These are phyloP conservation scores for Leptonema lineaticorne DNA, from an alignment of 1,140 invertebrate species.

Conservation along the genomic window DNA sequence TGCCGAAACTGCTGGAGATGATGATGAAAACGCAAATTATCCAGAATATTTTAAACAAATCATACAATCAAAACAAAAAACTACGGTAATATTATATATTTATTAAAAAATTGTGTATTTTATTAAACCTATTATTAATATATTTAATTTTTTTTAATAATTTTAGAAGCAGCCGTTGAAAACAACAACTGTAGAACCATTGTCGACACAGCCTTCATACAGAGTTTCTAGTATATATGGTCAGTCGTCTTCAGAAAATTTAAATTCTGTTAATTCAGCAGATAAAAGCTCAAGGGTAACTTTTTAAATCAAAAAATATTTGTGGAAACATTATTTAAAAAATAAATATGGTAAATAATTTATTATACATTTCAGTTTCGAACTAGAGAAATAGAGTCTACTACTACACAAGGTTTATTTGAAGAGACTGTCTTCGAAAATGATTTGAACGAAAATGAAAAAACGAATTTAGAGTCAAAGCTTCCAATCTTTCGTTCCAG, in stretches of 20 bases:
- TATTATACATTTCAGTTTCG: slow-evolving; percentile 29
- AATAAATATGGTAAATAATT: background rate
- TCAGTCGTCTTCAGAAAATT: slow-evolving; percentile 21
- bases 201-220: slow-evolving; percentile 35
- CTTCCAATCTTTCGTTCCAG: background rate
- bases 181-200: slow-evolving; percentile 29
- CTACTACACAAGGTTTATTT: background rate
- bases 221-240: slow-evolving; percentile 28
- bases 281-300: slow-evolving; percentile 35
- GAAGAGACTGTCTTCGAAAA: background rate
- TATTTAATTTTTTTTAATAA: background rate
- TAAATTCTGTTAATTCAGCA: slow-evolving; percentile 18
- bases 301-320: slow-evolving; percentile 7
- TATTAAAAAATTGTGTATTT: slow-evolving; percentile 1
- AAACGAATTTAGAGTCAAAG: background rate
- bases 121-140: background rate
- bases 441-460: slow-evolving; percentile 6
- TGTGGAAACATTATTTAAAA: background rate
- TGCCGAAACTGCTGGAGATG: slow-evolving; percentile 10
- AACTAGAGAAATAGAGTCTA: background rate
- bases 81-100: slow-evolving; percentile 21
- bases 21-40: slow-evolving; percentile 40
- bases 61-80: slow-evolving; percentile 34
- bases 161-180: background rate
- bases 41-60: slow-evolving; percentile 39